A percentile compares a stretch with the other conserved stretches of the same genome.
phyloP scores from a whole-genome alignment of 2,888 invertebrate species.

The Chrysopilus asiliformis region DNA sequence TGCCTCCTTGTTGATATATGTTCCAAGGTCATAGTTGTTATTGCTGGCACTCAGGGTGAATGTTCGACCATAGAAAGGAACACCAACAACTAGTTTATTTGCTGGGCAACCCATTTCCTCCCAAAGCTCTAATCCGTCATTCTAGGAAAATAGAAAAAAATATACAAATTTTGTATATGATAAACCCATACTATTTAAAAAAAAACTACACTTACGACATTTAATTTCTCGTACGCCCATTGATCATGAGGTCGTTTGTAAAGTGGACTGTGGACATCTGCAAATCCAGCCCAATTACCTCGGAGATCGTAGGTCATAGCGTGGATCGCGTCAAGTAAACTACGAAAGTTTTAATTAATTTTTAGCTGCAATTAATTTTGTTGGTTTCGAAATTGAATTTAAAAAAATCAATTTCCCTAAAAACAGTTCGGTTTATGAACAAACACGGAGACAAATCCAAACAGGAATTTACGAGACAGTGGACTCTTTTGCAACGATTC shows the following conservation, averaged over 20 bases:
- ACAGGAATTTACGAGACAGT: too few species aligned
- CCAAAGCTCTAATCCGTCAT: constrained; percentile 78
- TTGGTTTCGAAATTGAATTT: too few species aligned
- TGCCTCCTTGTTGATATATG: constrained; percentile 81
- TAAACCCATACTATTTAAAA: not conserved
- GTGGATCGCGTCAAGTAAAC: constrained; percentile 65
- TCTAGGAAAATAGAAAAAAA: constrained; percentile 37
- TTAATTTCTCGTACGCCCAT: constrained; percentile 78
- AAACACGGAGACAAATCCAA: too few species aligned
- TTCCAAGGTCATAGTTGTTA: constrained; percentile 69
- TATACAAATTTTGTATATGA: not conserved
- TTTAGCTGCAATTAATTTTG: too few species aligned
- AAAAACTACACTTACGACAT: constrained; percentile 55
- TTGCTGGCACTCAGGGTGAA: constrained; percentile 71
- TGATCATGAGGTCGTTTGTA: constrained; percentile 78
- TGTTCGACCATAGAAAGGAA: constrained; percentile 80
- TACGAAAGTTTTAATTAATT: constrained; percentile 27
- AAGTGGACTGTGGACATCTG: constrained; percentile 77
- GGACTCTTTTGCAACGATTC: too few species aligned
- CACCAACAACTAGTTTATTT: constrained; percentile 74
- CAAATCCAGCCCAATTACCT: constrained; percentile 85
- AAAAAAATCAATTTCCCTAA: too few species aligned
- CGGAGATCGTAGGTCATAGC: constrained; percentile 78
- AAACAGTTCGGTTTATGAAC: too few species aligned
- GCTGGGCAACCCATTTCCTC: constrained; percentile 78